Conservation (phyloP, 2,113 vertebrate genomes). For the Chaetodon auriga region DNA sequence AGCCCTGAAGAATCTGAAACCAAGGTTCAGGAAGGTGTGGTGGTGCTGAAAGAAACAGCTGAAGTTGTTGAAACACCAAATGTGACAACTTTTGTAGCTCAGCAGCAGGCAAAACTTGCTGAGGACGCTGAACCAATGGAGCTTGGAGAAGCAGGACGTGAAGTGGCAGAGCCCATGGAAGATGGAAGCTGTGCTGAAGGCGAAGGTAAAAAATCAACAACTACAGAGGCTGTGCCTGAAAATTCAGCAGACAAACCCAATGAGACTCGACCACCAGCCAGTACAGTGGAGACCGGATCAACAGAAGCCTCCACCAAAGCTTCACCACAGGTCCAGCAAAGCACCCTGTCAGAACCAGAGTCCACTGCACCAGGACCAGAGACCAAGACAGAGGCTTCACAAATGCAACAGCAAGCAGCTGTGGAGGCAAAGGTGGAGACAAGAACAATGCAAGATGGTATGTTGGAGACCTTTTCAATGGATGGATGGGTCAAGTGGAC, state of each 20-base stretch:
- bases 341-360: neutral
- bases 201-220: neutral
- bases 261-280: neutral
- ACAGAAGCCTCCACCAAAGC: neutral
- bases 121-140: constrained; percentile 1
- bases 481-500: no score
- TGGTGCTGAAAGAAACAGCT: neutral
- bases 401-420: neutral
- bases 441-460: constrained; percentile 7
- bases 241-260: neutral
- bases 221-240: neutral
- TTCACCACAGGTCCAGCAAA: neutral
- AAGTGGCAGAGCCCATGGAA: neutral
- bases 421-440: neutral
- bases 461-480: neutral
- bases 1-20: neutral
- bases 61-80: neutral
- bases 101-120: neutral
- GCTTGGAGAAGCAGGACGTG: neutral
- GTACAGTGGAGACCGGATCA: neutral
- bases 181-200: neutral
- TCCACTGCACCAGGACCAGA: neutral
- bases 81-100: neutral
- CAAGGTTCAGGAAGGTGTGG: neutral
- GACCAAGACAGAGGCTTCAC: neutral